phyloP scores from a whole-genome alignment of 2,888 invertebrate genomes.

The Drosophila koepferae region DNA sequence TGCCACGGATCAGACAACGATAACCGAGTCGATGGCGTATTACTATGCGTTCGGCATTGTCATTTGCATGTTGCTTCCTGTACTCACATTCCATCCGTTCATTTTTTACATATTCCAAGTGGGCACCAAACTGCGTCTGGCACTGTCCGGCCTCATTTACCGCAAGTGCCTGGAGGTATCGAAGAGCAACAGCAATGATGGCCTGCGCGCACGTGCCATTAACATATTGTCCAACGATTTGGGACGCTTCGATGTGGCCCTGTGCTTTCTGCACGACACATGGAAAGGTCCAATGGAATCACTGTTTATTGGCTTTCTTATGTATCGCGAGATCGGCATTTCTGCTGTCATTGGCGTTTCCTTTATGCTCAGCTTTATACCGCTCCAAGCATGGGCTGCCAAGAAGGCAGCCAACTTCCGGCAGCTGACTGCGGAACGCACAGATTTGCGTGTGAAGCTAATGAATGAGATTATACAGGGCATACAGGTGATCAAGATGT shows the following conservation, averaged over 20 bases:
- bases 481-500: slow-evolving; percentile 95
- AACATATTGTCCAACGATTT: slow-evolving; percentile 98
- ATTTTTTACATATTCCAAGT: slow-evolving; percentile 90
- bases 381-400: slow-evolving; percentile 90
- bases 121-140: slow-evolving; percentile 90
- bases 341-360: slow-evolving; percentile 90
- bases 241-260: slow-evolving; percentile 95
- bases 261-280: slow-evolving; percentile 94
- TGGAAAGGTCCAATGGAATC: slow-evolving; percentile 94
- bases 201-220: slow-evolving; percentile 91
- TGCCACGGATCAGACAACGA: slow-evolving; percentile 85
- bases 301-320: slow-evolving; percentile 85
- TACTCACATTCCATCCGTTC: slow-evolving; percentile 90
- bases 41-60: slow-evolving; percentile 89
- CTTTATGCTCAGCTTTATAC: slow-evolving; percentile 90
- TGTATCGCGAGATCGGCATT: slow-evolving; percentile 87
- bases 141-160: slow-evolving; percentile 90
- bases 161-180: slow-evolving; percentile 90
- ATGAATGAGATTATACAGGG: slow-evolving; percentile 96
- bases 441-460: slow-evolving; percentile 93
- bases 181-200: slow-evolving; percentile 93
- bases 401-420: slow-evolving; percentile 89
- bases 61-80: slow-evolving; percentile 86
- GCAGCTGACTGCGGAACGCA: slow-evolving; percentile 90
- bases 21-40: slow-evolving; percentile 87